phyloP scores from a whole-genome alignment of 1,140 invertebrate genomes.

The Colletes gigas region DNA sequence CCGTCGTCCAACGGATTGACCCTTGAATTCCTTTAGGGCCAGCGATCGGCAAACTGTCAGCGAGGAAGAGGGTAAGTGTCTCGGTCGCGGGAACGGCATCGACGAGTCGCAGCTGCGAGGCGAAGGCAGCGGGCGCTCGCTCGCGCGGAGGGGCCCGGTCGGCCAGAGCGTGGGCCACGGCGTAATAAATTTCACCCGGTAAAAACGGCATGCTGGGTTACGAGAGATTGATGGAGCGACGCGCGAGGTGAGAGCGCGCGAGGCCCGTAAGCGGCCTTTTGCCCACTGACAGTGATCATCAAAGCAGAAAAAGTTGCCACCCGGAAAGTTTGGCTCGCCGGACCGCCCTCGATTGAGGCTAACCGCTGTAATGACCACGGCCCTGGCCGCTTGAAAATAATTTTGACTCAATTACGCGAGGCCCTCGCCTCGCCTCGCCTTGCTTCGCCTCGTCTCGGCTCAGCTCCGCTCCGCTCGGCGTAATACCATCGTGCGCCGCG shows the following conservation, averaged over 20 bases:
- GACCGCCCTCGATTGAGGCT: slow-evolving; percentile 47
- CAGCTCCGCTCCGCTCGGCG: neutral
- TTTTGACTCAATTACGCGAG: slow-evolving; percentile 63
- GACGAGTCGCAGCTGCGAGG: slow-evolving; percentile 14
- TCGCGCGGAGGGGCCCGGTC: neutral
- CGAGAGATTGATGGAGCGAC: slow-evolving; percentile 73
- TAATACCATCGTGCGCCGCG: neutral
- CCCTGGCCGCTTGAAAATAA: slow-evolving; percentile 52
- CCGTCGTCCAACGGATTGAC: neutral
- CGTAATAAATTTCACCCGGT: slow-evolving; percentile 65
- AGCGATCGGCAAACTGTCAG: neutral
- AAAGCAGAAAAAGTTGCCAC: slow-evolving; percentile 70
- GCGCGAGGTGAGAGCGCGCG: slow-evolving; percentile 68
- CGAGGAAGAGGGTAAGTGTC: neutral
- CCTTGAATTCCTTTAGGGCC: neutral
- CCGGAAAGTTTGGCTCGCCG: slow-evolving; percentile 57
- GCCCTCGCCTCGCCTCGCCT: neutral
- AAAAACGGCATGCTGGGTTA: slow-evolving; percentile 69
- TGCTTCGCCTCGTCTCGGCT: neutral
- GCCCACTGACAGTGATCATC: slow-evolving; percentile 69
- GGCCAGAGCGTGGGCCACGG: slow-evolving; percentile 35
- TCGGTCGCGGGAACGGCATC: neutral
- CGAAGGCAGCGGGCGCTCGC: neutral
- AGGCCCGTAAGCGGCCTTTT: slow-evolving; percentile 68
- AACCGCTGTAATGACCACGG: slow-evolving; percentile 50